Base-by-base conservation (phyloP, 2,113 vertebrate genomes). In the Petrocephalus zakoni region DNA sequence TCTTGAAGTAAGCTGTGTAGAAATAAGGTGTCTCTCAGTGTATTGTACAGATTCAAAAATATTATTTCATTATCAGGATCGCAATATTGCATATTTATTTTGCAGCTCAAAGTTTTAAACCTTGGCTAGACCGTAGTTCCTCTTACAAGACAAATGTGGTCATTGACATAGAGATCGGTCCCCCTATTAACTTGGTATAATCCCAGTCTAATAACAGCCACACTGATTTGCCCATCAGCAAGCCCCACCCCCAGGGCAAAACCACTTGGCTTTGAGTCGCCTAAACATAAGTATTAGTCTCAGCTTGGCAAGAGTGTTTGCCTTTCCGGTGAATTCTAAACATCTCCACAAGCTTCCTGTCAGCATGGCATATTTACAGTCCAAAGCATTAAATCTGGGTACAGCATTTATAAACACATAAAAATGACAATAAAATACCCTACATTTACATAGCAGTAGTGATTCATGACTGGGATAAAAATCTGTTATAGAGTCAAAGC, bases 251-350 rank as follows among this genome's bases (percentile, higher is more conserved):
- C 10, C 9, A 68, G 61, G 61, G 25, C 61, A 68, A 68, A 68
- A 68, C 61, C 10, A 13, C 61, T 64, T 22, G 8, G 61, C 61
- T 68, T 68, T 68, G 61, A 29, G 61, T 29, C 61, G 11, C 61
- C n/a, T 68, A n/a, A 29, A 68, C 4, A 10, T 68, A 68, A 68
- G 61, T 29, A 68, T 68, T n/a, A 49, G 47, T 49, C 47, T 49
- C 47, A 68, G 61, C 61, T 64, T 25, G n/a, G 61, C n/a, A 68
- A 29, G 58, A 25, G 25, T 68, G 61, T 68, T 68, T 78, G 34
- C 72, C 72, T 78, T 78, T 78, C 72, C 72, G 34, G 72, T 42
- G 72, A 78, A 34, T 78, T 78, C 72, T 78, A 42, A 42, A 78
- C 72, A 42, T 37, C 72, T 78, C 72, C 34, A 78, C 72, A 42